Percentiles rank a stretch among this genome's conserved stretches.
phyloP scores from a whole-genome alignment of 2,888 invertebrate genomes.

The Camptogramma bilineatum region DNA sequence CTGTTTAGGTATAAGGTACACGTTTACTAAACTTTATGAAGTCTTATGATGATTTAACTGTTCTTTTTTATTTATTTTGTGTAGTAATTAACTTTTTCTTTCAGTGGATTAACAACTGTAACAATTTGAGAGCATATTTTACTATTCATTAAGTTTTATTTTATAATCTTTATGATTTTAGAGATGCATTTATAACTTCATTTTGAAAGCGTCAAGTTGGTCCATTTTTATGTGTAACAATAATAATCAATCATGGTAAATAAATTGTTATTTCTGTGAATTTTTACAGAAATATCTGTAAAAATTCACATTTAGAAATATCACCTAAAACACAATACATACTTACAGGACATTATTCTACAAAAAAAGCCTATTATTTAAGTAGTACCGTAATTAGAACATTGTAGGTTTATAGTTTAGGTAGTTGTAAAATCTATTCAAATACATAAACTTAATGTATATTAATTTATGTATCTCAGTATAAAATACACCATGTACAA shows the following conservation, averaged over 20 bases:
- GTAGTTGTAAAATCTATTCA: conserved; percentile 6
- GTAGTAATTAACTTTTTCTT: conserved; percentile 44
- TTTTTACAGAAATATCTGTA: too few relatives aligned
- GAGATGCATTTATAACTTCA: neutral
- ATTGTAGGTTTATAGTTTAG: neutral
- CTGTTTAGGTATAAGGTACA: conserved; percentile 42
- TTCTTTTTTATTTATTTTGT: conserved; percentile 36
- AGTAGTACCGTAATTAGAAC: neutral
- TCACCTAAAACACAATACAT: neutral
- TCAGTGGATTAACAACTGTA: conserved; percentile 57
- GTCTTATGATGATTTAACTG: conserved; percentile 25
- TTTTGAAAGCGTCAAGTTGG: neutral
- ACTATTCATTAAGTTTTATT: conserved; percentile 55
- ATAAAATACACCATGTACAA: conserved; percentile 25
- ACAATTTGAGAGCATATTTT: conserved; percentile 51
- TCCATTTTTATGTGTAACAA: neutral
- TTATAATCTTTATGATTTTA: conserved; percentile 3
- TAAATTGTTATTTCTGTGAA: neutral
- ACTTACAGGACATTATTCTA: neutral
- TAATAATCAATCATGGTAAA: neutral
- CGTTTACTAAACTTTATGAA: conserved; percentile 34
- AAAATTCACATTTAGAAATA: neutral
- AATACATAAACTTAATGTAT: conserved; percentile 51
- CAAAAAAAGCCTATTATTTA: neutral
- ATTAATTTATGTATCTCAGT: conserved; percentile 47